Evolutionary conservation across 2,888 invertebrate species (phyloP).

Genomic region (Pelosia muscerda): DNA sequence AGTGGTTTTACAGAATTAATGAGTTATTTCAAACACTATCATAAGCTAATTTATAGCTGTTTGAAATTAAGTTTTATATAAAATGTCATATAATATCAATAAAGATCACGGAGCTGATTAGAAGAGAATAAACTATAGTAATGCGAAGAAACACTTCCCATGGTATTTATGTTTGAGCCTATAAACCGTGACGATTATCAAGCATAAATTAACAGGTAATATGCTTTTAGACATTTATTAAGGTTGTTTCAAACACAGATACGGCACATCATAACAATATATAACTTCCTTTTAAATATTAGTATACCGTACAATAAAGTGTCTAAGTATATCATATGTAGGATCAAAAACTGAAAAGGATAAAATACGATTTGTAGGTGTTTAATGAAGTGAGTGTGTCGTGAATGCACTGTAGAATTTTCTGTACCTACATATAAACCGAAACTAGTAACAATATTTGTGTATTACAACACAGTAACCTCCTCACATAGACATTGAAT

Average conservation of each 20-base stretch:
- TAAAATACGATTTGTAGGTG: not conserved
- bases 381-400: not conserved
- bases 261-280: constrained; percentile 18
- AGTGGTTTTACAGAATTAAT: constrained; percentile 59
- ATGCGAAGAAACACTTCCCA: constrained; percentile 36
- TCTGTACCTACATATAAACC: not conserved
- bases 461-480: not conserved
- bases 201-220: constrained; percentile 39
- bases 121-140: constrained; percentile 45
- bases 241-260: constrained; percentile 16
- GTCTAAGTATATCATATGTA: not conserved
- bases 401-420: not conserved
- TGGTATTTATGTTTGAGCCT: constrained; percentile 25
- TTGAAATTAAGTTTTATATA: constrained; percentile 48
- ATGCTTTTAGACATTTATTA: constrained; percentile 27
- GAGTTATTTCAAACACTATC: constrained; percentile 58
- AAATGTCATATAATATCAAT: constrained; percentile 51
- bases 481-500: not conserved
- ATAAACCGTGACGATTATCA: constrained; percentile 46
- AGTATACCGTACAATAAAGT: not conserved
- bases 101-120: constrained; percentile 50
- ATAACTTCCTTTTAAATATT: constrained; percentile 14
- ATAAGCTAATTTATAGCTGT: constrained; percentile 59
- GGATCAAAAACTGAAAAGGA: no score
- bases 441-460: not conserved